phyloP scores from a whole-genome alignment of 2,797 vertebrate genomes.

The Chelon auratus region DNA sequence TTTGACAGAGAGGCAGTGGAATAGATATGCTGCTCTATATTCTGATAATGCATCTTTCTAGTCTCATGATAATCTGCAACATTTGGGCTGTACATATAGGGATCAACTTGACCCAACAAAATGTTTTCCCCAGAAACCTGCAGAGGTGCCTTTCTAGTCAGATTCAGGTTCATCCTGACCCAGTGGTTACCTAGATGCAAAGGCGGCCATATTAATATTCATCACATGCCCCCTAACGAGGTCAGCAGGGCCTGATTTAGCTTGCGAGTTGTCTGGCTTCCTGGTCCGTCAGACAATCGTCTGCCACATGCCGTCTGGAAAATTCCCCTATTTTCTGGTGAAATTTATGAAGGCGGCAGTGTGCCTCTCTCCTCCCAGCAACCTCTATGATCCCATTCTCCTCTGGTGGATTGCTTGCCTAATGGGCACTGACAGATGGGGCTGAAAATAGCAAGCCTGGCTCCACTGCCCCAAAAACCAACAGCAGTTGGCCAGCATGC shows the following conservation, averaged over 20 bases:
- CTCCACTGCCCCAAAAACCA: constrained; percentile 76
- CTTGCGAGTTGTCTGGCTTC: constrained; percentile 78
- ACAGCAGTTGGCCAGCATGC: constrained; percentile 59
- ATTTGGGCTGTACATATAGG: not conserved
- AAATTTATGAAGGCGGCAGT: constrained; percentile 82
- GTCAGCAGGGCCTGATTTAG: constrained; percentile 81
- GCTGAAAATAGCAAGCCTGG: constrained; percentile 82
- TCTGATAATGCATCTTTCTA: constrained; percentile 1
- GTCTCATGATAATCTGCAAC: not conserved
- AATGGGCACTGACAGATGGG: constrained; percentile 85
- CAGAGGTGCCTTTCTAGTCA: constrained; percentile 20
- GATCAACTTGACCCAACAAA: not conserved
- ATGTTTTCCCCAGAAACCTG: constrained; percentile 11
- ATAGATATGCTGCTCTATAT: constrained; percentile 15
- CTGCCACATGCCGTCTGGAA: constrained; percentile 81
- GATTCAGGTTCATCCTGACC: constrained; percentile 63
- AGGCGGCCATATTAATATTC: constrained; percentile 77
- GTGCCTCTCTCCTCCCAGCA: constrained; percentile 77
- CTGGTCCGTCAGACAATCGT: constrained; percentile 82
- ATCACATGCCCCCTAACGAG: constrained; percentile 81
- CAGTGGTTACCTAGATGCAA: constrained; percentile 81
- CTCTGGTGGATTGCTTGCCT: constrained; percentile 86
- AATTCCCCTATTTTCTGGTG: constrained; percentile 82
- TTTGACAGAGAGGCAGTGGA: constrained; percentile 19
- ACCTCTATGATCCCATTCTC: constrained; percentile 86